Conservation (phyloP, 2,113 vertebrate species). For the Catagonus wagneri region DNA sequence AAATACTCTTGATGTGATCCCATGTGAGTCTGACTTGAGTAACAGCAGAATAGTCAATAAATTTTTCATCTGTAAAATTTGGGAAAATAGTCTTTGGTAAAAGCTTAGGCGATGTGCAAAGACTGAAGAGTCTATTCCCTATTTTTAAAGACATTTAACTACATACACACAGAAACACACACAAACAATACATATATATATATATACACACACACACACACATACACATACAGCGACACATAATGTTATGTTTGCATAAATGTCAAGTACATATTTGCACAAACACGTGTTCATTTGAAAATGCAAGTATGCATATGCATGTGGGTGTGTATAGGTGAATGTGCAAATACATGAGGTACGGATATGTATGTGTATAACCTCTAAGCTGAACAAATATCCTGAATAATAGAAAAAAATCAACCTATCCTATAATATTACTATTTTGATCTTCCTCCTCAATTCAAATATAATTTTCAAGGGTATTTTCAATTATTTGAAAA, state of each 20-base stretch:
- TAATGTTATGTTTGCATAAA: background rate
- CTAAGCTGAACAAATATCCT: background rate
- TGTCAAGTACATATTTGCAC: background rate
- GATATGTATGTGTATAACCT: background rate
- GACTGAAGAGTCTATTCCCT: too few relatives aligned
- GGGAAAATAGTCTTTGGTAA: background rate
- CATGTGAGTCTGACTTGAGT: background rate
- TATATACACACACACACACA: background rate
- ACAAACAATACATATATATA: background rate
- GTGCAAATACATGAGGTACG: background rate
- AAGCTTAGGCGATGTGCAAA: background rate
- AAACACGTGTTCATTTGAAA: background rate
- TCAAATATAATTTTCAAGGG: background rate
- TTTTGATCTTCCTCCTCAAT: background rate
- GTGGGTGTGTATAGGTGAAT: background rate
- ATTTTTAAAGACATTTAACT: background rate
- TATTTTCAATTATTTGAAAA: constrained; percentile 34
- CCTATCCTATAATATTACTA: background rate
- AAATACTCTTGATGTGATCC: background rate
- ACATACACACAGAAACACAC: background rate
- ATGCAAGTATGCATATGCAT: background rate
- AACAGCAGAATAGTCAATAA: background rate
- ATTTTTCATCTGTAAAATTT: background rate
- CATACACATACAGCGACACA: background rate
- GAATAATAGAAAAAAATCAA: background rate